Evolutionary conservation across 2,888 invertebrate species (phyloP).

Genomic region (Iphiclides podalirius): DNA sequence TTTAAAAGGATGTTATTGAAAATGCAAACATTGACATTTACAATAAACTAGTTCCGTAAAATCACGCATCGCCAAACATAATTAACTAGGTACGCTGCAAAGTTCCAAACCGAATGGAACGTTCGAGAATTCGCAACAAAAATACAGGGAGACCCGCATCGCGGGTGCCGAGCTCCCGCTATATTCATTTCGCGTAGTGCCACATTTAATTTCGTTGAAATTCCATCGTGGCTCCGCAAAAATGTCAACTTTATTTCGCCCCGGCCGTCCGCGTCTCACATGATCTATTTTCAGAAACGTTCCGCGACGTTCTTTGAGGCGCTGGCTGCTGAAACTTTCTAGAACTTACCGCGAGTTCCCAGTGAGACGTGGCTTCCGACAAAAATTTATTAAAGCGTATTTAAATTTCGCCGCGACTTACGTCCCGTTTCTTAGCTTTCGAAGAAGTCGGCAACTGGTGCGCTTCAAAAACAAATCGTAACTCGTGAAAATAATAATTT

Average conservation of each 20-base stretch:
- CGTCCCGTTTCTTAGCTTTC: conserved; percentile 37
- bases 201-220: conserved; percentile 80
- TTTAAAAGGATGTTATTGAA: no score
- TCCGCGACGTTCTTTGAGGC: conserved; percentile 76
- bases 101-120: conserved; percentile 3
- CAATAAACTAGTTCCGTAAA: no score
- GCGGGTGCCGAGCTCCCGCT: no score
- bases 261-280: conserved; percentile 72
- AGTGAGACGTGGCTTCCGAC: conserved; percentile 72
- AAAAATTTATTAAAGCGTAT: conserved; percentile 77
- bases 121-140: conserved; percentile 47
- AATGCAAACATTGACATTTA: no score
- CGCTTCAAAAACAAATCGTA: no score
- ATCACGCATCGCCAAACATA: not conserved
- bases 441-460: conserved; percentile 1
- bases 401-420: conserved; percentile 77
- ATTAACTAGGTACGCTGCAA: not conserved
- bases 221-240: conserved; percentile 79
- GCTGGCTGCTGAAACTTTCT: conserved; percentile 78
- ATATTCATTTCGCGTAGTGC: conserved; percentile 77
- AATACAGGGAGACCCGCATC: conserved; percentile 44
- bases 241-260: conserved; percentile 79
- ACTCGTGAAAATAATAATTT: no score
- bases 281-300: conserved; percentile 75
- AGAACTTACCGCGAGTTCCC: conserved; percentile 70